A percentile compares a stretch with the other conserved stretches of the same genome.
Conservation (phyloP, 2,797 vertebrate species). For the Phalanger gymnotis region DNA sequence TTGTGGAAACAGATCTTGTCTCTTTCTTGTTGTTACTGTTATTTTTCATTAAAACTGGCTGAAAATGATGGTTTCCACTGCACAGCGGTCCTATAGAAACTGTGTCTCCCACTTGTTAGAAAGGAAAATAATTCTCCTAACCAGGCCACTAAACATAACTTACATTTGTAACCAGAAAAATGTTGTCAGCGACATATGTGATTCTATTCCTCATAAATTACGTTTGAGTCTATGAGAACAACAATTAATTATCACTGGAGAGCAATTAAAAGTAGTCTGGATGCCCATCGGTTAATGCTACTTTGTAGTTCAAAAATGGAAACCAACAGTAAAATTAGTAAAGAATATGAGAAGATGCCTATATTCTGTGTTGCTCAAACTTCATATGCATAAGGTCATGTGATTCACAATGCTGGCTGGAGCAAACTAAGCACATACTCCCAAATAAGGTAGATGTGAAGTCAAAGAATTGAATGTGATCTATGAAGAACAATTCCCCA, state of each 20-base stretch:
- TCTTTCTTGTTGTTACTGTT: conserved; percentile 13
- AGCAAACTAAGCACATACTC: neutral
- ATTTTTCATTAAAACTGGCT: conserved; percentile 54
- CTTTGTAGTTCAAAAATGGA: neutral
- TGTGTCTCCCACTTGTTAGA: neutral
- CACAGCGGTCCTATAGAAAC: neutral
- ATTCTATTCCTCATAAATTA: neutral
- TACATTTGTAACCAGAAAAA: neutral
- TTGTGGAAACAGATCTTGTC: conserved; percentile 33
- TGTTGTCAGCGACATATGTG: neutral
- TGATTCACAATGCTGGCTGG: neutral
- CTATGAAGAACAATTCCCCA: neutral
- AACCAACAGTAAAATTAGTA: neutral
- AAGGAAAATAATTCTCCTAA: neutral
- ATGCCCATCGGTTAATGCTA: rapidly evolving
- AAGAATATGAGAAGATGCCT: neutral
- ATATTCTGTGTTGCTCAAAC: neutral
- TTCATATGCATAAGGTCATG: neutral
- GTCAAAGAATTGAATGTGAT: neutral
- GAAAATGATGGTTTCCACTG: neutral
- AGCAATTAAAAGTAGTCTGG: neutral
- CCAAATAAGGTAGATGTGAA: neutral
- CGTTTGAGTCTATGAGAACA: conserved; percentile 5
- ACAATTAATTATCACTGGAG: neutral
- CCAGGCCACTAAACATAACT: neutral